These are phyloP conservation scores for Numenius phaeopus DNA, from an alignment of 2,797 vertebrate genomes.

Conservation along the genomic window DNA sequence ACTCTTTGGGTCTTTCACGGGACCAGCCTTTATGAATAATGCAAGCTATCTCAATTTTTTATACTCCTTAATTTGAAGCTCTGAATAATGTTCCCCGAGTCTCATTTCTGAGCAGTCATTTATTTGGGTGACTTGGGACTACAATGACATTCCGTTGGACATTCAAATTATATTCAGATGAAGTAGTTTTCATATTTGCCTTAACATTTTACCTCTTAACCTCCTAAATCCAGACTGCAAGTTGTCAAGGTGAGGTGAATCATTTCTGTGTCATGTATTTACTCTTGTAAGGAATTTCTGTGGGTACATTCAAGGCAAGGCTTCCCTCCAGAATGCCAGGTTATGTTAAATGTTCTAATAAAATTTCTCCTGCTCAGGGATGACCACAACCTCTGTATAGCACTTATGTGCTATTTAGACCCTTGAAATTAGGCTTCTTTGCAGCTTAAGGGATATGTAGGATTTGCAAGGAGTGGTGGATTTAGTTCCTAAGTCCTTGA, in stretches of 20 bases:
- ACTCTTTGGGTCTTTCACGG: background rate
- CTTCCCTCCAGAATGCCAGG: background rate
- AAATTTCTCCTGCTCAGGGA: background rate
- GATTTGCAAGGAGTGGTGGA: background rate
- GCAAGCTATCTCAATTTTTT: background rate
- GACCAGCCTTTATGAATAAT: constrained; percentile 5
- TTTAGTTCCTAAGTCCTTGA: background rate
- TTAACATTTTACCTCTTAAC: background rate
- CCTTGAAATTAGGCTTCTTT: background rate
- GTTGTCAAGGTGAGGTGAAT: background rate
- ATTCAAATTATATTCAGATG: background rate
- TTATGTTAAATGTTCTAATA: background rate
- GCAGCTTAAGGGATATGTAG: background rate
- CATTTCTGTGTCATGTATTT: background rate
- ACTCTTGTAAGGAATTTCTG: background rate
- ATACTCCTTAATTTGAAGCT: constrained; percentile 14
- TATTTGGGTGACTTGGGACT: background rate
- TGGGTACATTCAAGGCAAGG: background rate
- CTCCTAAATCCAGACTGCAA: background rate
- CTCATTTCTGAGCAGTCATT: background rate
- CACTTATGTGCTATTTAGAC: background rate
- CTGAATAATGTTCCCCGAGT: background rate
- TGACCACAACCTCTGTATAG: background rate
- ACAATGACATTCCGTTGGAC: background rate
- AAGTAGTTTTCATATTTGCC: background rate